Conservation (phyloP, 2,888 invertebrate species). For the Lepeophtheirus nordmannii region DNA sequence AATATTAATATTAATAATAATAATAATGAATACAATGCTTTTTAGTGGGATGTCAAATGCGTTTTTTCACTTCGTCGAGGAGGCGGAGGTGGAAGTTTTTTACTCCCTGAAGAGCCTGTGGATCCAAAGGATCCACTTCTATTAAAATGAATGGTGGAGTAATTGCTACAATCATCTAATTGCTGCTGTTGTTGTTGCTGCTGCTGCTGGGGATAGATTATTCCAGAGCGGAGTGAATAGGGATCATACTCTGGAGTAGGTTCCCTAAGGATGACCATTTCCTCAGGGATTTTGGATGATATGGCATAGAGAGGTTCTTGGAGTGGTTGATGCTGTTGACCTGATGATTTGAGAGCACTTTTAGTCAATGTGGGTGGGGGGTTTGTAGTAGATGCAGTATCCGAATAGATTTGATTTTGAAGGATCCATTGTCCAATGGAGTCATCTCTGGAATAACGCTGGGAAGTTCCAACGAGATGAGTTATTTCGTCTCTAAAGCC, state of each 20-base stretch:
- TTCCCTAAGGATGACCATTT: slow-evolving; percentile 11
- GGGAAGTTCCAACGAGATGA: slow-evolving; percentile 5
- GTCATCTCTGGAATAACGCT: slow-evolving; percentile 9
- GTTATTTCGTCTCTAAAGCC: slow-evolving; percentile 48
- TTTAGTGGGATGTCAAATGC: slow-evolving; percentile 40
- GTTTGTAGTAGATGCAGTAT: not conserved
- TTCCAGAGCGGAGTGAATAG: not conserved
- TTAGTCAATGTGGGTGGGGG: not conserved
- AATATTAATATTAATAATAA: not conserved
- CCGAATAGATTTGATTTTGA: slow-evolving; percentile 1
- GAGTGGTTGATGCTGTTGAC: not conserved
- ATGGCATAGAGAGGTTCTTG: not conserved
- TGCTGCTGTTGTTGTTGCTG: not conserved
- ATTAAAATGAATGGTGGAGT: slow-evolving; percentile 3
- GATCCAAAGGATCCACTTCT: slow-evolving; percentile 1
- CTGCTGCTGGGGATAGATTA: not conserved
- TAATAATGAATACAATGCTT: not conserved
- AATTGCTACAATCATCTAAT: slow-evolving; percentile 10
- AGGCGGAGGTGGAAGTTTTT: slow-evolving; percentile 73
- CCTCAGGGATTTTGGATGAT: not conserved
- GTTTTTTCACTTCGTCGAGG: slow-evolving; percentile 75
- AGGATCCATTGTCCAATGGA: slow-evolving; percentile 23
- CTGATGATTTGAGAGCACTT: not conserved
- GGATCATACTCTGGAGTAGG: slow-evolving; percentile 16
- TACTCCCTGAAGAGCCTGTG: slow-evolving; percentile 37